Base-by-base conservation (phyloP, 2,113 vertebrate species). In the Atlantisia rogersi region DNA sequence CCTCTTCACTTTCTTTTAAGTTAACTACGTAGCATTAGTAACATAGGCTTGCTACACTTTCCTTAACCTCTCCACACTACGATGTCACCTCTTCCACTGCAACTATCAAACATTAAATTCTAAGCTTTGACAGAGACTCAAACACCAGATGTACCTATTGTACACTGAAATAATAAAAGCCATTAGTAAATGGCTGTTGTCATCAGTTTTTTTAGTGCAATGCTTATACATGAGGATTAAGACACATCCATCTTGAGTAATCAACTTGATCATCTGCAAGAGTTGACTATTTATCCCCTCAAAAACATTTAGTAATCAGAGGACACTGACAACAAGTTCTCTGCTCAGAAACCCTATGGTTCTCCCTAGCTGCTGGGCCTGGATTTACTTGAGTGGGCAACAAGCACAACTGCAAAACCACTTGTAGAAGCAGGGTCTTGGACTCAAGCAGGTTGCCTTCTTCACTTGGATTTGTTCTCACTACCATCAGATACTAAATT, bases 221-320 rank as follows among this genome's bases (percentile, higher is more conserved):
- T 11, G 18, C 25, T 79, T 42, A 5, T 3, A 28, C 0, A 0
- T 3, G 9, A 90, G 14, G 12, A 39, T 9, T 5, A 4, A 86
- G 18, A 82, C 2, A 28, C 10, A 75, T 9, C 22, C 4, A 3
- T 7, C 37, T 40, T 46, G 3, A 6, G 25, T 24, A 79, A 50
- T 5, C 59, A 74, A 6, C 10, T 82, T 64, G 13, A 26, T 17
- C 16, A 53, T 20, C 40, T 68, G 21, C n/a, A 77, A 24, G 5
- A 48, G 10, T 17, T 58, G 32, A 64, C 10, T 68, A 4, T 16
- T 53, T 55, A 31, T 12, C 11, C 20, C 16, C 35, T 77, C 55
- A 58, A 22, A 70, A 52, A 7, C 1, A 8, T 20, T 77, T 50
- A 55, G 3, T 4, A 68, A 13, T 1, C 25, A 31, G 7, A 89